phyloP scores from a whole-genome alignment of 1,140 invertebrate genomes.

The Drosophila navojoa region DNA sequence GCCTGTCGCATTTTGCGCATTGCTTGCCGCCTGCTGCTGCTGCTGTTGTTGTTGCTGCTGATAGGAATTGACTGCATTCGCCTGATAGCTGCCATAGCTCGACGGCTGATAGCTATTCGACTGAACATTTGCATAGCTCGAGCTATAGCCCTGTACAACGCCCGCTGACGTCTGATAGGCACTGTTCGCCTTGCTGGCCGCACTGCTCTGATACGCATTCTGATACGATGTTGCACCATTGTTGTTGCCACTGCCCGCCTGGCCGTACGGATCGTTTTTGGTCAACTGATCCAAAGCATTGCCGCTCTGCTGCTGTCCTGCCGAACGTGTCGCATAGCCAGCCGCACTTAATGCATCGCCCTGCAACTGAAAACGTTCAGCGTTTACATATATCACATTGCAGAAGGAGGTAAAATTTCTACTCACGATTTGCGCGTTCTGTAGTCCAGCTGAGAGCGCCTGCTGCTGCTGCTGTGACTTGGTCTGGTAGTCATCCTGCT shows the following conservation, averaged over 20 bases:
- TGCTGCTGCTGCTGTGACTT: conserved; percentile 75
- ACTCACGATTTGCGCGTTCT: conserved; percentile 80
- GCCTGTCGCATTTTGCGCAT: conserved; percentile 56
- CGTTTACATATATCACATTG: too few species aligned
- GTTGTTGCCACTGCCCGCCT: conserved; percentile 49
- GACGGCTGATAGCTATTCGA: conserved; percentile 79
- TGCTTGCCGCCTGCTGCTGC: conserved; percentile 54
- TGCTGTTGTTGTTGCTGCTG: conserved; percentile 71
- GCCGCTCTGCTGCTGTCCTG: conserved; percentile 57
- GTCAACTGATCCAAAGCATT: conserved; percentile 78
- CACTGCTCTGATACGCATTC: conserved; percentile 73
- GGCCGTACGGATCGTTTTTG: conserved; percentile 81
- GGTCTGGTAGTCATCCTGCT: conserved; percentile 76
- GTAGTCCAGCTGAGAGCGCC: conserved; percentile 68
- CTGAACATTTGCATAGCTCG: conserved; percentile 79
- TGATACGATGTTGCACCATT: conserved; percentile 63
- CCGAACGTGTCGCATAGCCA: conserved; percentile 64
- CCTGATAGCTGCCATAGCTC: conserved; percentile 78
- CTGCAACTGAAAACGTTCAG: conserved; percentile 29
- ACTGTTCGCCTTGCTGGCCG: conserved; percentile 60
- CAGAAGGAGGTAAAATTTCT: background rate
- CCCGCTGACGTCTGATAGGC: conserved; percentile 68
- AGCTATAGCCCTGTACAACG: conserved; percentile 62
- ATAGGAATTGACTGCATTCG: conserved; percentile 78
- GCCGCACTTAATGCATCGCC: conserved; percentile 68